Percentiles rank a stretch among this genome's conserved stretches.
These are phyloP conservation scores for Drosophila diplacantha DNA, from an alignment of 2,888 invertebrate genomes.

Conservation along the genomic window DNA sequence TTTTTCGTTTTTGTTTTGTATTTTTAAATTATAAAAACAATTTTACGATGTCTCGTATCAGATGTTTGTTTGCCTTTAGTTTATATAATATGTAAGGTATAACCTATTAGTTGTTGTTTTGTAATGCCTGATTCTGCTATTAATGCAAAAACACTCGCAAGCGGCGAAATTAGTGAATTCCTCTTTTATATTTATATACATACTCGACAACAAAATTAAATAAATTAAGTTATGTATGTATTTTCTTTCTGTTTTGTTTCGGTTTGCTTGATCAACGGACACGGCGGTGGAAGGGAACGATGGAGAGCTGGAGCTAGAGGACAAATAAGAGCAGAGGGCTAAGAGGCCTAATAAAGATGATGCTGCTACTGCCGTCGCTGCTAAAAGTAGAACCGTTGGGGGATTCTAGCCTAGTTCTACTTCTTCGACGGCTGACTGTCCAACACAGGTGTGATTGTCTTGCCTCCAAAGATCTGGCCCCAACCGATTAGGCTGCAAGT, in stretches of 20 bases:
- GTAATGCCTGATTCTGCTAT: constrained; percentile 59
- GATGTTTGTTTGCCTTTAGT: constrained; percentile 48
- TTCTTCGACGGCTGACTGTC: constrained; percentile 65
- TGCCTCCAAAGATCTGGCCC: constrained; percentile 99
- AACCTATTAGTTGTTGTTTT: constrained; percentile 64
- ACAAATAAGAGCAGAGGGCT: constrained; percentile 26
- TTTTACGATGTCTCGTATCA: constrained; percentile 67
- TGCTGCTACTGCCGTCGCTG: constrained; percentile 32
- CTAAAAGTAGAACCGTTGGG: constrained; percentile 16
- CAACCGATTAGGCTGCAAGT: constrained; percentile 94
- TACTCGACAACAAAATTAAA: constrained; percentile 52
- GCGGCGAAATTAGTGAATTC: constrained; percentile 49
- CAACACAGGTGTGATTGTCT: constrained; percentile 90
- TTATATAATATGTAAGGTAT: constrained; percentile 64
- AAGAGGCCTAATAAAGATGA: constrained; percentile 29
- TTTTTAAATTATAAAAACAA: constrained; percentile 72
- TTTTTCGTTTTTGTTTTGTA: constrained; percentile 53
- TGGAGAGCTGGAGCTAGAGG: constrained; percentile 38
- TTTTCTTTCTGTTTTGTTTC: constrained; percentile 40
- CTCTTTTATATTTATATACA: constrained; percentile 51
- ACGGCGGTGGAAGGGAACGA: constrained; percentile 45
- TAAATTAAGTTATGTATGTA: constrained; percentile 66
- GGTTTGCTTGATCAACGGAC: constrained; percentile 58
- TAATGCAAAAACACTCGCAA: constrained; percentile 55
- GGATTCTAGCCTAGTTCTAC: constrained; percentile 37